These are phyloP conservation scores for Brenthis hecate DNA, from an alignment of 2,888 invertebrate species.

Conservation along the genomic window DNA sequence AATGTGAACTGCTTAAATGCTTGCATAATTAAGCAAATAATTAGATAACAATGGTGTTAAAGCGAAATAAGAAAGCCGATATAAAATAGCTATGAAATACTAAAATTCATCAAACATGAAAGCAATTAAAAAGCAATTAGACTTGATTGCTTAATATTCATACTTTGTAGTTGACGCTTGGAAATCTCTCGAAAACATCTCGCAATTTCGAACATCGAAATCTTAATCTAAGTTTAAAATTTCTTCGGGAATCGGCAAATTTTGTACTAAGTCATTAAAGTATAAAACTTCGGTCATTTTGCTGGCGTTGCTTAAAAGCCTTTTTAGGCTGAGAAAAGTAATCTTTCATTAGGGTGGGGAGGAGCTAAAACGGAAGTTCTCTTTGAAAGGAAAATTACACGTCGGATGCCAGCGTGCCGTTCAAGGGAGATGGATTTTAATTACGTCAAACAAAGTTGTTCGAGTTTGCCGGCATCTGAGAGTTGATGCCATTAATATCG, in stretches of 20 bases:
- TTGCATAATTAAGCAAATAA: not conserved
- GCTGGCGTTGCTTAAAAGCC: slow-evolving; percentile 82
- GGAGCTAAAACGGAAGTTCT: slow-evolving; percentile 82
- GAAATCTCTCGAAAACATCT: slow-evolving; percentile 71
- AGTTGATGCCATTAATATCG: slow-evolving; percentile 51
- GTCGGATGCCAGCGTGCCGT: slow-evolving; percentile 72
- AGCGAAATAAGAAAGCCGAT: too few species aligned
- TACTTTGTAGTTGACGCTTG: slow-evolving; percentile 65
- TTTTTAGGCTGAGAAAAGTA: slow-evolving; percentile 81
- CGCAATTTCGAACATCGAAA: slow-evolving; percentile 77
- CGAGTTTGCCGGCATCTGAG: slow-evolving; percentile 55
- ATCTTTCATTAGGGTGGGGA: slow-evolving; percentile 81
- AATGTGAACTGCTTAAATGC: too few species aligned
- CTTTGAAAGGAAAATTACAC: slow-evolving; percentile 82
- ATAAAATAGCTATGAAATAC: slow-evolving; percentile 5
- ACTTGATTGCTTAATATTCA: slow-evolving; percentile 75
- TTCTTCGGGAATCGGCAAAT: slow-evolving; percentile 80
- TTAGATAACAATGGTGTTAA: too few species aligned
- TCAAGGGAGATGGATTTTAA: slow-evolving; percentile 79
- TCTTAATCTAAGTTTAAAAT: slow-evolving; percentile 83
- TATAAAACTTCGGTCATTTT: slow-evolving; percentile 82
- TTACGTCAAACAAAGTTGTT: slow-evolving; percentile 78
- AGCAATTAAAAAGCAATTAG: slow-evolving; percentile 81
- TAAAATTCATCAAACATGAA: slow-evolving; percentile 58
- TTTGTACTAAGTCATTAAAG: slow-evolving; percentile 83